Base-by-base conservation (phyloP, 2,797 vertebrate species). In the Nannoperca australis region DNA sequence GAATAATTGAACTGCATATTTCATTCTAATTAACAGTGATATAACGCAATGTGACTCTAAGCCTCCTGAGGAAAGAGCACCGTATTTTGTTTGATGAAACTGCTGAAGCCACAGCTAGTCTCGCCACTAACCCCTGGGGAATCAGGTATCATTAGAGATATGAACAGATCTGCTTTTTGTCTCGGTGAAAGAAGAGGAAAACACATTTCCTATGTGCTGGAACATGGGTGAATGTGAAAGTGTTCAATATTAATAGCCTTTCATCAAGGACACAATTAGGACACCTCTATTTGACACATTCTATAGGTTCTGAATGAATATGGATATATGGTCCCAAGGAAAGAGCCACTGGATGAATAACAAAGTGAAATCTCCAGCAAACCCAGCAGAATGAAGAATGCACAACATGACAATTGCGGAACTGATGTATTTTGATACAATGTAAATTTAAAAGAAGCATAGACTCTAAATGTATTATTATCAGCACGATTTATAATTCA, bases 241-340 rank as follows among this genome's bases (percentile, higher is more conserved):
- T 94, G 93, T 95, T 95, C 95, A 95, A 95, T 95, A 96, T 96
- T 94, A 95, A 95, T 95, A 93, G 94, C 89, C 93, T 95, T 95
- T 96, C 95, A 96, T 95, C 93, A 95, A 96, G 95, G 94, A 95
- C 94, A 95, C 95, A 96, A 95, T 96, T 95, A 96, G 95, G 93
- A 95, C 95, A 94, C 94, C 94, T 95, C 93, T 93, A 89, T 95
- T 89, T 95, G 94, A 95, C 94, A 95, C 92, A 91, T 95, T 92
- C 92, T 93, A 93, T 94, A 95, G 93, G 87, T 89, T 85, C 82
- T 65, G 73, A 80, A 94, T 94, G 91, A 95, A 95, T 95, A 95
- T 95, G 95, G 89, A 92, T 95, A 94, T 92, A 85, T 67, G 81
- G 85, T 93, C 91, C 87, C 88, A 81, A 67, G 89, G 83, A 95